These are phyloP conservation scores for Tonatia bakeri DNA, from an alignment of 2,113 vertebrate genomes.

Conservation along the genomic window DNA sequence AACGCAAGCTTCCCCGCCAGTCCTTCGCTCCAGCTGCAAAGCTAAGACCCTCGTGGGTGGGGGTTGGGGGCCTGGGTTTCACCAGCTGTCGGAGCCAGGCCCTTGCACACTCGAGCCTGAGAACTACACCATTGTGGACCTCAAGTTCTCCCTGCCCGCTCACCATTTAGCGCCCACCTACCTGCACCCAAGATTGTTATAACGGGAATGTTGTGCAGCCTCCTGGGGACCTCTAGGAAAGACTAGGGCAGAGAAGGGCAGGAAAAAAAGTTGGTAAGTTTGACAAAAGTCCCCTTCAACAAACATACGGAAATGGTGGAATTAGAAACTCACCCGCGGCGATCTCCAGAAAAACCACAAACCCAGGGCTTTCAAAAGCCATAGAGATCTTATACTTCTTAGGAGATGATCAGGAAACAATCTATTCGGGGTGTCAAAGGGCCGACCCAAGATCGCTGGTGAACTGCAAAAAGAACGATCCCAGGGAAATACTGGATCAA, in stretches of 20 bases:
- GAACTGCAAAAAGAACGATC: neutral
- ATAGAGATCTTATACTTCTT: neutral
- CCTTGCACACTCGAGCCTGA: neutral
- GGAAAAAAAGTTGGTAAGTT: neutral
- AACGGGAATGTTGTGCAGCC: neutral
- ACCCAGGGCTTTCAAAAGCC: neutral
- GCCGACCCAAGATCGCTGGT: neutral
- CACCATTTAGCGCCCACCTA: too few species aligned
- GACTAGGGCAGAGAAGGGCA: rapidly evolving
- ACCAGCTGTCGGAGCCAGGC: too few species aligned
- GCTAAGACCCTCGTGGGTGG: too few species aligned
- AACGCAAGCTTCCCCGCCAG: neutral
- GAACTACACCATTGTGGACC: neutral
- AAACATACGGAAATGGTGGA: too few species aligned
- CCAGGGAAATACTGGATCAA: neutral
- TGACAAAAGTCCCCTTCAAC: neutral
- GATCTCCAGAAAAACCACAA: neutral
- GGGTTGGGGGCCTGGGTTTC: neutral
- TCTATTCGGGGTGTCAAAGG: neutral
- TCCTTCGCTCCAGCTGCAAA: neutral
- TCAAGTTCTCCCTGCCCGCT: neutral
- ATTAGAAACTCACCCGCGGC: neutral
- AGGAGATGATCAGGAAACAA: neutral
- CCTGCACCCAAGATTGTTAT: neutral
- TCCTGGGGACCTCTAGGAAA: neutral